Base-by-base conservation (phyloP, 2,113 vertebrate species). In the Nycticryphes semicollaris region DNA sequence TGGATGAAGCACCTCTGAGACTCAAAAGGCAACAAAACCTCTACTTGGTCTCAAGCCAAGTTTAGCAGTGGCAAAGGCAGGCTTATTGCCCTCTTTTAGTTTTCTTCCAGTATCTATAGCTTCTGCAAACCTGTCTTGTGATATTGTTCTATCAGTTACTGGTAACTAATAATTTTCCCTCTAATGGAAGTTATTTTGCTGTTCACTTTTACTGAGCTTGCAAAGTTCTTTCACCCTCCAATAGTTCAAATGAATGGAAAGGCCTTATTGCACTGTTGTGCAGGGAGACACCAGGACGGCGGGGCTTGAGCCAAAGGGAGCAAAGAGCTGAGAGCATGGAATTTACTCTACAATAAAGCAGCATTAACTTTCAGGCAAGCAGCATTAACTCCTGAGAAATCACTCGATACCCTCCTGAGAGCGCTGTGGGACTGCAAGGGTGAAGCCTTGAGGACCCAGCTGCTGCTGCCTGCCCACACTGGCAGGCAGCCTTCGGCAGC, bases 271-370 rank as follows among this genome's bases (percentile, higher is more conserved):
- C 25, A 28, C 51, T 14, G 23, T 30, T 31, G 19, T 24, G 43
- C 33, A 20, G 23, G 17, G 77, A 54, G 14, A 22, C 47, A 35
- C 21, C 3, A 1, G 43, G 89, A 63, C 2, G 0, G 25, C 0
- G 0, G 43, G 12, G 31, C 47, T 63, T 67, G 47, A 27, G 53
- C 69, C 56, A 59, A 69, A 57, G 74, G 54, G 56, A 75, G n/a
- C 2, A 0, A 82, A 82, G 69, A 62, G 5, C 74, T 33, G 47
- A 35, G 15, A 62, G 16, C 0, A 0, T 50, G 62, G 75, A 22
- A 85, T 75, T 82, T 21, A n/a, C n/a, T 39, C 35, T 12, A 16
- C 27, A 23, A 6, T 10, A n/a, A 86, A 73, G 16, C 84, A 76
- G 47, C 57, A 59, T 28, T 41, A 90, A 6, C 28, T 50, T 53